Base-by-base conservation (phyloP, 2,113 vertebrate species). In the Pholis gunnellus region DNA sequence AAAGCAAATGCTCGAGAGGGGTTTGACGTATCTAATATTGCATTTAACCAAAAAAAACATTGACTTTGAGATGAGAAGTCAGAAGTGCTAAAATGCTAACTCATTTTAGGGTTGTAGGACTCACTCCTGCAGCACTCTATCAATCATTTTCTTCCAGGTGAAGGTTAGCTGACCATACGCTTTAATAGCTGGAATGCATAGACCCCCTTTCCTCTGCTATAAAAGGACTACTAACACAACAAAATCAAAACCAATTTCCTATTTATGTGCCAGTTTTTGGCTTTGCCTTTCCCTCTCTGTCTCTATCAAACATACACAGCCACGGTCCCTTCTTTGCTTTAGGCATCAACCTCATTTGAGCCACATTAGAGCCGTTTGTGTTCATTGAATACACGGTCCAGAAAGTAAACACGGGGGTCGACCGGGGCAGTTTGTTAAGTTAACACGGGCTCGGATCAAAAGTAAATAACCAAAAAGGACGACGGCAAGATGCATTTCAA, bases 371-470 rank as follows among this genome's bases (percentile, higher is more conserved):
- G 77, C 3, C 25, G 29, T 74, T 81, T 75, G 72, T 46, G 73
- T 78, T 72, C 9, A 42, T 54, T 46, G 36, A 83, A 71, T 56
- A 82, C 74, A 75, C 7, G 64, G 74, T 83, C 54, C 63, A 74
- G 65, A 71, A 74, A 78, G 78, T 67, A 83, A 90, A 86, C 20
- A 79, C 40, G 22, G 40, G 22, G 40, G 60, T 64, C 6, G 2
- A 79, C 25, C 22, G 1, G 1, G 27, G 34, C 22, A 73, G 79
- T 86, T 81, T 81, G 77, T 70, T 61, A 77, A 84, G 84, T 83
- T 82, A 89, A 88, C 74, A 79, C 40, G 34, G 61, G n/a, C 56
- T 38, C 3, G 6, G 34, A 71, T 65, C 67, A 57, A 18, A 71
- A 63, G 48, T 72, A 77, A 85, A 83, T 27, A 79, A 78, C 36